Conservation (phyloP, 1,140 invertebrate species). For the Danaus melanippus region DNA sequence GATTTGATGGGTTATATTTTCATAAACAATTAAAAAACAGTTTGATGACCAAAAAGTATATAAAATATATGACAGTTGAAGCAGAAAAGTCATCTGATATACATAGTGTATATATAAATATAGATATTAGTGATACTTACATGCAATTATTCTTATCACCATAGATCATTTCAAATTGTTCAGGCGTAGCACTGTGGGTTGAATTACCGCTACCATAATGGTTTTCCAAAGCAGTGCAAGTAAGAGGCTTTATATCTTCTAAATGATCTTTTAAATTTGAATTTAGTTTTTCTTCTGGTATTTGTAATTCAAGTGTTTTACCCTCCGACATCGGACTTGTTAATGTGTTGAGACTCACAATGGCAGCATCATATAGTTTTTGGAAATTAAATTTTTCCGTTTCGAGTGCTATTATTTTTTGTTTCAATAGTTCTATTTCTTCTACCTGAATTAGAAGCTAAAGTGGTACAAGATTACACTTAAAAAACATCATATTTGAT, state of each 20-base stretch:
- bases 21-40: too few species aligned
- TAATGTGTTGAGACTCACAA: slow-evolving; percentile 65
- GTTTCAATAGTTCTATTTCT: slow-evolving; percentile 73
- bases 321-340: slow-evolving; percentile 62
- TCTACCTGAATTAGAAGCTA: slow-evolving; percentile 65
- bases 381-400: slow-evolving; percentile 74
- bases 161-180: slow-evolving; percentile 70
- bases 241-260: slow-evolving; percentile 43
- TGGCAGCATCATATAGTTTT: slow-evolving; percentile 67
- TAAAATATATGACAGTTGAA: too few species aligned
- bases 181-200: slow-evolving; percentile 64
- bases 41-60: too few species aligned
- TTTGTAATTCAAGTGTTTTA: slow-evolving; percentile 46
- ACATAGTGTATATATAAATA: too few species aligned
- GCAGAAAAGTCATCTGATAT: too few species aligned
- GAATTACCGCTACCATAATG: slow-evolving; percentile 68
- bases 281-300: slow-evolving; percentile 45
- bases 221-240: slow-evolving; percentile 62
- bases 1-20: too few species aligned
- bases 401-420: slow-evolving; percentile 70
- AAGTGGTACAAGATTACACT: slow-evolving; percentile 12
- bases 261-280: slow-evolving; percentile 26
- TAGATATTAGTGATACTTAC: slow-evolving; percentile 36
- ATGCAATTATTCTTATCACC: slow-evolving; percentile 61
- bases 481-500: too few species aligned